Evolutionary conservation across 1,140 invertebrate genomes (phyloP).

Genomic region (Aleiodes sp.): DNA sequence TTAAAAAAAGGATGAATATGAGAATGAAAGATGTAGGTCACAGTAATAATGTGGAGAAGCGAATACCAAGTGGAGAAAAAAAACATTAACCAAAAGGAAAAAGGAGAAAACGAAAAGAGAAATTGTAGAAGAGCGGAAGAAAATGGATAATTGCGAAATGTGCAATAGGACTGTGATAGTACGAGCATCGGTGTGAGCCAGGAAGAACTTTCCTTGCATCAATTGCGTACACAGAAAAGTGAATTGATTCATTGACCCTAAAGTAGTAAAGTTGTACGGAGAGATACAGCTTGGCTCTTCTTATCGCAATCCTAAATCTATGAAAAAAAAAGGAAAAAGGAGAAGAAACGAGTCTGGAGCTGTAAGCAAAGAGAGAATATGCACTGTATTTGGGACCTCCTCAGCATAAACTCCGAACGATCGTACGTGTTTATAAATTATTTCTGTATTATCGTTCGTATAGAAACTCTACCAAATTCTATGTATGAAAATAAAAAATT

Average conservation of each 20-base stretch:
- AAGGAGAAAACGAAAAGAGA: not conserved
- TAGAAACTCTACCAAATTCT: constrained; percentile 6
- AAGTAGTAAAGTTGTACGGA: not conserved
- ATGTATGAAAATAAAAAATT: constrained; percentile 8
- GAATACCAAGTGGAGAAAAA: constrained; percentile 1
- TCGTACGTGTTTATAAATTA: constrained; percentile 1
- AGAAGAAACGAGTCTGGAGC: not conserved
- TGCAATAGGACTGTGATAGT: constrained; percentile 1
- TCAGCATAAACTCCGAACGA: not conserved
- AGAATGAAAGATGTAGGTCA: not conserved
- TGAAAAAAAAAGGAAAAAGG: too few species aligned
- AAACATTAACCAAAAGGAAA: not conserved
- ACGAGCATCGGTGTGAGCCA: not conserved
- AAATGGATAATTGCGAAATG: not conserved
- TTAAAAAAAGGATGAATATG: not conserved
- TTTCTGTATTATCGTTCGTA: constrained; percentile 12
- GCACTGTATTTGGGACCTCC: constrained; percentile 2
- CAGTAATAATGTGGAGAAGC: not conserved
- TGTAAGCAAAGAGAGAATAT: not conserved
- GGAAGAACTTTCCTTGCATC: not conserved
- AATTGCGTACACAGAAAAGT: too few species aligned
- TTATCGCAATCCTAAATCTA: not conserved
- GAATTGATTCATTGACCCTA: not conserved
- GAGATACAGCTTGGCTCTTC: not conserved
- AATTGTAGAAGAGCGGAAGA: not conserved